Conservation (phyloP, 2,888 invertebrate genomes). For the Candidula unifasciata region DNA sequence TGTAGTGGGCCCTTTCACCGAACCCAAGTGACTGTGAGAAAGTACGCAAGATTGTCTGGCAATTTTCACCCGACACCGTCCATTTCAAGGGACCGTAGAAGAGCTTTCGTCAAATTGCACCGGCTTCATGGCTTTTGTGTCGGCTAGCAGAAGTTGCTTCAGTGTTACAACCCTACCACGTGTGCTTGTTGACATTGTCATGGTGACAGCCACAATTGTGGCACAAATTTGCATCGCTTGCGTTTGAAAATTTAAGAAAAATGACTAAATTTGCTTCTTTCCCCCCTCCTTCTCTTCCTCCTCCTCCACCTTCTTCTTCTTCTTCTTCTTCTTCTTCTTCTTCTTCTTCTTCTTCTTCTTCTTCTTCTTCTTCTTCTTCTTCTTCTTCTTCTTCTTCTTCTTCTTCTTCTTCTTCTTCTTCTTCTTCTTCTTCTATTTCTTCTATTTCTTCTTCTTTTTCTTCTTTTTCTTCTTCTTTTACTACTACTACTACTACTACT, state of each 20-base stretch:
- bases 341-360: not conserved
- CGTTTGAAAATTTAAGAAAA: not conserved
- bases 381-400: too few species aligned
- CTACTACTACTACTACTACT: not conserved
- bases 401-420: too few species aligned
- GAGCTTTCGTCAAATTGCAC: not conserved
- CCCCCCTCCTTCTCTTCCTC: not conserved
- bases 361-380: not conserved
- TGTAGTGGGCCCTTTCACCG: not conserved
- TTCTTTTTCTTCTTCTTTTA: not conserved
- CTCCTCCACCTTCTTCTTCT: not conserved
- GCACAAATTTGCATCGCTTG: conserved; percentile 5
- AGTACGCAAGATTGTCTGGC: conserved; percentile 3
- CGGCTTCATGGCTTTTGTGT: not conserved
- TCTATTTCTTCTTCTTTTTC: too few species aligned
- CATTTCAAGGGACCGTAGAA: too few species aligned
- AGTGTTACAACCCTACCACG: not conserved
- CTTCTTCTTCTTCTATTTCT: too few species aligned
- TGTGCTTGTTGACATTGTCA: not conserved
- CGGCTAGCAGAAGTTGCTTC: not conserved
- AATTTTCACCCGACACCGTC: not conserved
- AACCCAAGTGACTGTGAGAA: conserved; percentile 6
- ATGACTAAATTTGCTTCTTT: too few species aligned
- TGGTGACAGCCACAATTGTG: not conserved
- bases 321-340: too few species aligned